Base-by-base conservation (phyloP, 2,797 vertebrate genomes). In the Columba guinea region DNA sequence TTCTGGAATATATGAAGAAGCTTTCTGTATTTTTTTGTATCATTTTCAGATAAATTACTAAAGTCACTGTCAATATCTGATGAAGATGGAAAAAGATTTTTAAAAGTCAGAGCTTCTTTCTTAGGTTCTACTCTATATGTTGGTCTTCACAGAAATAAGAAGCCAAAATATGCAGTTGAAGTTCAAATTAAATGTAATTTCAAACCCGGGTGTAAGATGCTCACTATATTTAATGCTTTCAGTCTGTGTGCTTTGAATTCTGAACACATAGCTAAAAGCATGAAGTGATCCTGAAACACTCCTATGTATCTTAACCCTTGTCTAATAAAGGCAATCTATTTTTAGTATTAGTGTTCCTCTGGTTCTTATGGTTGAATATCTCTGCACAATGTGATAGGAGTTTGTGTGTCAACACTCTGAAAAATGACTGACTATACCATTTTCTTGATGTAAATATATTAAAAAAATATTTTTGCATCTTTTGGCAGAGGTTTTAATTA, bases 161-260 rank as follows among this genome's bases (percentile, higher is more conserved):
- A 64, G 17, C 1, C 32, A 52, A 69, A 77, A 49, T 37, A 76
- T 9, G 15, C 52, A 65, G 13, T 10, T 76, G 24, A 80, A 51
- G 2, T 60, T 73, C 46, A 64, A 77, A 65, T 39, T 58, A 44
- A 71, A 35, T 46, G 9, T 21, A 44, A 39, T 27, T 3, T 53
- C 13, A 79, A 85, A 34, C 1, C 2, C 3, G 0, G 5, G 4
- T 32, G 71, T 51, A 83, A 55, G 14, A 6, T 35, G 10, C 2
- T 59, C 53, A 39, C 5, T 2, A 22, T 30, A 53, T 59, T 59
- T 68, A 46, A 35, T 39, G 13, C 11, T 71, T 67, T 7, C 49
- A 32, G 8, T 32, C 27, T 56, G 7, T 56, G 20, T 69, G 5
- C 9, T 4, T 14, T 69, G 11, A 55, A 22, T 65, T 69, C 55